Conservation (phyloP, 2,113 vertebrate species). For the Motacilla tschutschensis region DNA sequence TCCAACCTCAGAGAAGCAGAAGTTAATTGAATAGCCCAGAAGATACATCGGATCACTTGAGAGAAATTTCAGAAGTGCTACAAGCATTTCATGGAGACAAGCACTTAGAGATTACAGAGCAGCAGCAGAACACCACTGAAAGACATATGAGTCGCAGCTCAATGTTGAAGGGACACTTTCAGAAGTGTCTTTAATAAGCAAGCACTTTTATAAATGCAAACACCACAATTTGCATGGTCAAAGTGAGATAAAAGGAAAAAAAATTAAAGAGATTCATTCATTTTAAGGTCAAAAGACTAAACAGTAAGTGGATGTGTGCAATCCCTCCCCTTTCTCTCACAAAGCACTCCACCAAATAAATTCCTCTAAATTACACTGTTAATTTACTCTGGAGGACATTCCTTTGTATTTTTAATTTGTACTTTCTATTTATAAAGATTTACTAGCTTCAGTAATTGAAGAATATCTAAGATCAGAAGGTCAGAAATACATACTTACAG, state of each 20-base stretch:
- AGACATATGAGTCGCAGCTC: background rate
- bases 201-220: background rate
- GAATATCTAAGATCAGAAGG: background rate
- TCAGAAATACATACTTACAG: background rate
- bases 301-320: background rate
- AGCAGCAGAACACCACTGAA: background rate
- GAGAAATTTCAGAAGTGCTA: background rate
- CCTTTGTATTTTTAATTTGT: background rate
- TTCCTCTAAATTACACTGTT: background rate
- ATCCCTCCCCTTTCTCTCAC: background rate
- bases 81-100: background rate
- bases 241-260: background rate
- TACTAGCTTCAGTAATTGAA: background rate
- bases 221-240: background rate
- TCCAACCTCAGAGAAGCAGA: background rate
- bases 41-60: background rate
- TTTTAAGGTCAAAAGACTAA: background rate
- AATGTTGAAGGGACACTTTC: background rate
- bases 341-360: background rate
- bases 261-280: background rate
- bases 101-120: background rate
- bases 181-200: background rate
- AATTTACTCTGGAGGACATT: background rate
- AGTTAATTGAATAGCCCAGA: background rate
- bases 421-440: background rate